Percentiles rank a stretch among this genome's conserved stretches.
phyloP scores from a whole-genome alignment of 2,888 invertebrate species.

The Pristionchus arcanus region DNA sequence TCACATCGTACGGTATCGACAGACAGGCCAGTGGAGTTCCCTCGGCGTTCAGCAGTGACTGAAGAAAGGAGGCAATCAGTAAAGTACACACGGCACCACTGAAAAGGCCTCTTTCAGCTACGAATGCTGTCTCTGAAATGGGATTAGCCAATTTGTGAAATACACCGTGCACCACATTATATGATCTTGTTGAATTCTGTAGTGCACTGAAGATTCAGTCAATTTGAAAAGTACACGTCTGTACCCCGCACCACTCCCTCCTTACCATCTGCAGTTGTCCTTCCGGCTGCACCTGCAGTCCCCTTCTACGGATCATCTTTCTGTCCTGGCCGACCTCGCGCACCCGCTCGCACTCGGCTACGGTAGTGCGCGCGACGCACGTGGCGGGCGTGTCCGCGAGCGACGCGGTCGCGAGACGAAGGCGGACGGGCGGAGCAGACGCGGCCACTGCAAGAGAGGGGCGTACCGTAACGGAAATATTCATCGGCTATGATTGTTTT shows the following conservation, averaged over 20 bases:
- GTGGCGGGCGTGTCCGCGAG: neutral
- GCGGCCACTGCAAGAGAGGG: neutral
- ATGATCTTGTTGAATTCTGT: neutral
- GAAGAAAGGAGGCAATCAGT: conserved; percentile 3
- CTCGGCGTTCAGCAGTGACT: conserved; percentile 47
- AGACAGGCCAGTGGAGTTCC: neutral
- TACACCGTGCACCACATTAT: neutral
- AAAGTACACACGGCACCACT: neutral
- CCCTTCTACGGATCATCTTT: neutral
- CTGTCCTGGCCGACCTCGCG: neutral
- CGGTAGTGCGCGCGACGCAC: conserved; percentile 29
- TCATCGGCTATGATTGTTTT: neutral
- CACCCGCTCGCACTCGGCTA: conserved; percentile 35
- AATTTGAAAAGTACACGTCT: neutral
- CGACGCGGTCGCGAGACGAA: conserved; percentile 19
- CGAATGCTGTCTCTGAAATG: neutral
- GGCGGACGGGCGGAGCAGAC: neutral
- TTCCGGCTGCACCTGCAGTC: neutral
- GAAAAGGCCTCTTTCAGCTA: neutral
- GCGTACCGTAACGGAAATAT: neutral
- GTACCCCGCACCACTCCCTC: neutral
- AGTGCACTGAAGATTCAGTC: neutral
- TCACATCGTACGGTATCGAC: conserved; percentile 37
- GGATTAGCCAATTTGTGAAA: neutral
- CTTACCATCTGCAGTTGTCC: conserved; percentile 51